A percentile compares a stretch with the other conserved stretches of the same genome.
phyloP scores from a whole-genome alignment of 2,797 vertebrate genomes.

The Crocodylus rhombifer region DNA sequence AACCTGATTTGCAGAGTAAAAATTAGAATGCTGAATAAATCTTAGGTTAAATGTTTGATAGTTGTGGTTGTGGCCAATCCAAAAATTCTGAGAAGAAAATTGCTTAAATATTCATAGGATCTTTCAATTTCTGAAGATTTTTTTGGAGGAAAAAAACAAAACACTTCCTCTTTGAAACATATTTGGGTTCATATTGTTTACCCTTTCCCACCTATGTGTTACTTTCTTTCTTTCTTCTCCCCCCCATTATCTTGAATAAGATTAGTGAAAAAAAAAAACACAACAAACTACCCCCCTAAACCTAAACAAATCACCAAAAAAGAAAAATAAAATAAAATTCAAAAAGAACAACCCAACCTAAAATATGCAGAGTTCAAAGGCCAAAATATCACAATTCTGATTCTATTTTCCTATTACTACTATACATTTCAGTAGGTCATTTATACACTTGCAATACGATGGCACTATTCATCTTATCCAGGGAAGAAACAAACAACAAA shows the following conservation, averaged over 20 bases:
- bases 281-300: background rate
- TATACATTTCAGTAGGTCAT: background rate
- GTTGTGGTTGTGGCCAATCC: background rate
- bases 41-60: background rate
- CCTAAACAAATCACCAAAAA: background rate
- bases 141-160: background rate
- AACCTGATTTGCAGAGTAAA: background rate
- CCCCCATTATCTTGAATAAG: background rate
- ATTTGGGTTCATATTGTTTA: background rate
- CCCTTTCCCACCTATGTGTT: background rate
- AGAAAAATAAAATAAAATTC: conserved; percentile 18
- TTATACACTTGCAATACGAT: background rate
- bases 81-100: background rate
- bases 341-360: background rate
- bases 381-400: background rate
- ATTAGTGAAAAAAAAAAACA: background rate
- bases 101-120: background rate
- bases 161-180: background rate
- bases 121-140: background rate
- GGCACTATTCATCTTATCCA: no score
- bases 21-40: background rate
- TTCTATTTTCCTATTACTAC: background rate
- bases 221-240: background rate
- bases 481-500: no score
- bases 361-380: no score